A percentile compares a stretch with the other conserved stretches of the same genome.
phyloP scores from a whole-genome alignment of 2,797 vertebrate species.

The Otus scops region DNA sequence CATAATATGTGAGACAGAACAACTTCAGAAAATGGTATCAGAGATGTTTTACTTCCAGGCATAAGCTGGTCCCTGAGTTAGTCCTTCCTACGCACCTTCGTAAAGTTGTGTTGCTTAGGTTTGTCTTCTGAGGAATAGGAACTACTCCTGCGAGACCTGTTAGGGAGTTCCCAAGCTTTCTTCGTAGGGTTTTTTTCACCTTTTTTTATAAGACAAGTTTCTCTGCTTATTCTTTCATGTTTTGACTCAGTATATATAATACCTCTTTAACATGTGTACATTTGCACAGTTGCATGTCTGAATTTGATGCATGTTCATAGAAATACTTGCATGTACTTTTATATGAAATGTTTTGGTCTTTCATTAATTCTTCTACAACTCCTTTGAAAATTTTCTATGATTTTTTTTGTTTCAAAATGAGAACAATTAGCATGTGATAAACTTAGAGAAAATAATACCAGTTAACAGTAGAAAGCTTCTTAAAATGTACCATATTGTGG shows the following conservation, averaged over 20 bases:
- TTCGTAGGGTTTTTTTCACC: neutral
- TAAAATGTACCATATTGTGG: neutral
- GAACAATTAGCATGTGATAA: neutral
- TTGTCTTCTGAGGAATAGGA: neutral
- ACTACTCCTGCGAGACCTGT: neutral
- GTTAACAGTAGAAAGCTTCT: neutral
- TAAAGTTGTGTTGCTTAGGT: neutral
- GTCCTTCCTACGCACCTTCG: neutral
- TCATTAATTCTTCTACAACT: neutral
- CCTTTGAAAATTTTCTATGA: neutral
- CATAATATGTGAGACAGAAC: neutral
- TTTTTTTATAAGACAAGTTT: neutral
- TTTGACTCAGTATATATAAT: neutral
- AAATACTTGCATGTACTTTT: conserved; percentile 34
- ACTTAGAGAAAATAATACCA: neutral
- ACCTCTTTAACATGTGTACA: neutral
- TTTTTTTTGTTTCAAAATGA: neutral
- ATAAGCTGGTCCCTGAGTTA: neutral
- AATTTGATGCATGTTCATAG: conserved; percentile 22
- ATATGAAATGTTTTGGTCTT: neutral
- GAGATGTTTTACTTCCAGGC: neutral
- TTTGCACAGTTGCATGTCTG: conserved; percentile 37
- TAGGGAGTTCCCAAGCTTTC: neutral
- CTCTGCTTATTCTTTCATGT: neutral
- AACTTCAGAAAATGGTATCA: neutral